Evolutionary conservation across 2,888 invertebrate genomes (phyloP).

Genomic region (Erynnis tages): DNA sequence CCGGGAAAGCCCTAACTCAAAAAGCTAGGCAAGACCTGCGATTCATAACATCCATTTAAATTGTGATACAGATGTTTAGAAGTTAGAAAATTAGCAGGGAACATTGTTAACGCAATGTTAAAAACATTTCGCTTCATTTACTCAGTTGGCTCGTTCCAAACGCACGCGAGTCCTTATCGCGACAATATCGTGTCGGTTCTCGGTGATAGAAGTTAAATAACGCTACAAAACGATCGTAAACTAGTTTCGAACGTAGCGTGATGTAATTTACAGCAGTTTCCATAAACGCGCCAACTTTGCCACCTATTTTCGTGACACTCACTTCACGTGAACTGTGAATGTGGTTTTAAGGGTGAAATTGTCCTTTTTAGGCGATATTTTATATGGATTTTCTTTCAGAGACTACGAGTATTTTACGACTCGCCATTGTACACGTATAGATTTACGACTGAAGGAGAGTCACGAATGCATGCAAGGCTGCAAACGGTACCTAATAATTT

Average conservation of each 20-base stretch:
- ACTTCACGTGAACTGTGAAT: conserved; percentile 34
- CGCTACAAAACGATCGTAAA: conserved; percentile 49
- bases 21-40: too few species aligned
- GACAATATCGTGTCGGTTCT: conserved; percentile 47
- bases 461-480: conserved; percentile 30
- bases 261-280: conserved; percentile 51
- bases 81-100: neutral
- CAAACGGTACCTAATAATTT: conserved; percentile 26
- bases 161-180: conserved; percentile 52
- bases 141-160: conserved; percentile 12
- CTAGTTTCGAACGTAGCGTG: conserved; percentile 52
- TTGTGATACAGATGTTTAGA: neutral
- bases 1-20: too few species aligned
- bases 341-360: neutral
- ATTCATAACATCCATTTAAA: too few species aligned
- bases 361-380: conserved; percentile 4
- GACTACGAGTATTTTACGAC: conserved; percentile 31
- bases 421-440: conserved; percentile 25
- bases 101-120: neutral
- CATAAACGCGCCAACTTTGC: conserved; percentile 36
- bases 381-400: conserved; percentile 29
- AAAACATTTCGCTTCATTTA: conserved; percentile 12
- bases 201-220: conserved; percentile 63
- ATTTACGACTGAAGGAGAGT: conserved; percentile 34
- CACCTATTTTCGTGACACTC: conserved; percentile 38